Base-by-base conservation (phyloP, 37 sponge, comb jelly and placozoan genomes). In the Haliclona indistincta region DNA sequence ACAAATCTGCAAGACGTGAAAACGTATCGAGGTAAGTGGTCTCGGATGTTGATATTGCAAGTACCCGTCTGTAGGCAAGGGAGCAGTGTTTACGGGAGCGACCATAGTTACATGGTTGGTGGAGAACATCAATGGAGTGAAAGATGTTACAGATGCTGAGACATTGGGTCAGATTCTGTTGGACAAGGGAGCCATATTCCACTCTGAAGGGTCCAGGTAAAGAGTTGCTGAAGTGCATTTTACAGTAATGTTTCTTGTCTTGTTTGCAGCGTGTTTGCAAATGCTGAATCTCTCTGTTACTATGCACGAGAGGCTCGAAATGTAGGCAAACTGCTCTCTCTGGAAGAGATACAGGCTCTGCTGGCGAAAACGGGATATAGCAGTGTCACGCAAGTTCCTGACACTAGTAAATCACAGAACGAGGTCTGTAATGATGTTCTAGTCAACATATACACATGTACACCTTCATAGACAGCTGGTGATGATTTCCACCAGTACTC, bases 151-250 rank as follows among this genome's bases (percentile, higher is more conserved):
- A 33, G 89, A 83, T 45, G 93, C 93, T 19, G 81, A 75, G 29
- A 63, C 3, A 2, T 61, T 92, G 1, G 87, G 93, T 33, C 89
- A 92, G 64, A 36, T 83, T 47, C 74, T 92, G 19, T 37, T 92
- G 47, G 85, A 83, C 62, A 79, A 54, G 34, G 89, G 85, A 56
- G 85, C 71, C 6, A 63, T 92, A 29, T 80, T 81, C 10, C 93
- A 92, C 43, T 76, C 93, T 25, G 93, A 92, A 71, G 93, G 89
- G 28, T 88, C 93, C 19, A 84, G 54, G 93, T 92, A 43, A 45
- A 67, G 47, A 43, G 6, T 25, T 17, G 10, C 13, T 43, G 5
- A 10, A 52, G 49, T n/a, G 6, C 11, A 17, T 45, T 20, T 11
- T 70, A 51, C 23, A 45, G 22, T 28, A 36, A 35, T 75, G 45